phyloP scores from a whole-genome alignment of 2,797 vertebrate genomes.

The Tiaroga cobitis region DNA sequence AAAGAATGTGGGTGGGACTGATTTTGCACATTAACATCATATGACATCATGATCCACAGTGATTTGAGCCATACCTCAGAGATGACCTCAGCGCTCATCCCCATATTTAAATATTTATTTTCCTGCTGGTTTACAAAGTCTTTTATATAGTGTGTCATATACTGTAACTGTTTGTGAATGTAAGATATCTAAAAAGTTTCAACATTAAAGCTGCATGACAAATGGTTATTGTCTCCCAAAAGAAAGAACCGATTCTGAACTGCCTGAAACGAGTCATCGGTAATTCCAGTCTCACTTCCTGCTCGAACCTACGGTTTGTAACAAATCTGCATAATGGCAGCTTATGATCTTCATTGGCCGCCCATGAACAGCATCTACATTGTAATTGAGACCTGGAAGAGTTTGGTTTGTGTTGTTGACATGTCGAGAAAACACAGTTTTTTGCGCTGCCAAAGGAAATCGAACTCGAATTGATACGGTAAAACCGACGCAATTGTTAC shows the following conservation, averaged over 20 bases:
- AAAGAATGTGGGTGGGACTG: constrained; percentile 29
- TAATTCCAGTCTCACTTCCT: not conserved
- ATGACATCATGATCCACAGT: constrained; percentile 11
- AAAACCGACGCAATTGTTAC: not conserved
- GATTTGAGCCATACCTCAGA: not conserved
- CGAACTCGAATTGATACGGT: not conserved
- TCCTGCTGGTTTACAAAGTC: not conserved
- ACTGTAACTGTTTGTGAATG: not conserved
- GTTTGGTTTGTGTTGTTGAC: not conserved
- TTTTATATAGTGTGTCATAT: not conserved
- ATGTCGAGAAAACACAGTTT: not conserved
- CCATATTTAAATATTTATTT: not conserved
- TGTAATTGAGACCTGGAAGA: no score
- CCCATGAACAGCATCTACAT: not conserved
- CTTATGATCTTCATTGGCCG: not conserved
- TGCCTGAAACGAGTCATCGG: not conserved
- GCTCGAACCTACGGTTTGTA: not conserved
- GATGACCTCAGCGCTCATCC: not conserved
- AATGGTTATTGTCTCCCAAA: not conserved
- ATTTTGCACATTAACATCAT: not conserved
- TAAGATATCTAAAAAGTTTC: not conserved
- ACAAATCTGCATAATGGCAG: not conserved
- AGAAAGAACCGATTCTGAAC: not conserved
- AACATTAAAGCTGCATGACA: not conserved
- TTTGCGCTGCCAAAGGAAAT: not conserved